Percentiles rank a stretch among this genome's conserved stretches.
These are phyloP conservation scores for Serranus cabrilla DNA, from an alignment of 2,797 vertebrate species.

Conservation along the genomic window DNA sequence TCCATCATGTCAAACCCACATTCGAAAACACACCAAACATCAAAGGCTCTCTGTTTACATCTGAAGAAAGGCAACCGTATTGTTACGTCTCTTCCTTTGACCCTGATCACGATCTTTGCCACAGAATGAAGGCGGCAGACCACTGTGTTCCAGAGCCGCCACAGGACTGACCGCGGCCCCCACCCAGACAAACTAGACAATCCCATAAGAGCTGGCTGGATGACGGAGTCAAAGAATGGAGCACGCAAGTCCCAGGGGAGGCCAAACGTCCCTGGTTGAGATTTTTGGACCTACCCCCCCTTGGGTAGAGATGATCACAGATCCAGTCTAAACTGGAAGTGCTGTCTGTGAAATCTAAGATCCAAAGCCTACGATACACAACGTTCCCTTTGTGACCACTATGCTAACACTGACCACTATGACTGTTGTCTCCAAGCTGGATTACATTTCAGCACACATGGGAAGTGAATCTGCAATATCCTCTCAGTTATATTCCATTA, in stretches of 20 bases:
- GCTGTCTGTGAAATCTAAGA: slow-evolving; percentile 35
- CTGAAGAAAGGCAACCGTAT: slow-evolving; percentile 49
- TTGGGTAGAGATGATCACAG: slow-evolving; percentile 28
- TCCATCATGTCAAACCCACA: slow-evolving; percentile 53
- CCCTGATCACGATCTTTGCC: slow-evolving; percentile 56
- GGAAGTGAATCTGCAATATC: slow-evolving; percentile 14
- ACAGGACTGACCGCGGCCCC: slow-evolving; percentile 58
- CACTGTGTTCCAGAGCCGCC: slow-evolving; percentile 54
- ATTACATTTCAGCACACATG: slow-evolving; percentile 17
- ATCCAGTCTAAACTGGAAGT: slow-evolving; percentile 44
- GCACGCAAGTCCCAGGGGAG: slow-evolving; percentile 56
- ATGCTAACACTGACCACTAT: slow-evolving; percentile 17
- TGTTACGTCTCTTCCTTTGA: slow-evolving; percentile 66
- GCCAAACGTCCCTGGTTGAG: slow-evolving; percentile 54
- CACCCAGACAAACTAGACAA: slow-evolving; percentile 57
- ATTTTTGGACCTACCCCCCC: slow-evolving; percentile 27
- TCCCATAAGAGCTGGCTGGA: slow-evolving; percentile 56
- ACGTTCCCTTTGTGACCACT: slow-evolving; percentile 12
- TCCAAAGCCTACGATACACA: slow-evolving; percentile 20
- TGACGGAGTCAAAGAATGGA: slow-evolving; percentile 58
- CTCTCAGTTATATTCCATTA: slow-evolving; percentile 18
- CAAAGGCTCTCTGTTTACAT: slow-evolving; percentile 59
- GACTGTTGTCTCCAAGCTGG: slow-evolving; percentile 2
- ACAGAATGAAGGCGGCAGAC: slow-evolving; percentile 49
- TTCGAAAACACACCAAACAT: slow-evolving; percentile 54